These are phyloP conservation scores for Machimus atricapillus DNA, from an alignment of 2,888 invertebrate genomes.

Conservation along the genomic window DNA sequence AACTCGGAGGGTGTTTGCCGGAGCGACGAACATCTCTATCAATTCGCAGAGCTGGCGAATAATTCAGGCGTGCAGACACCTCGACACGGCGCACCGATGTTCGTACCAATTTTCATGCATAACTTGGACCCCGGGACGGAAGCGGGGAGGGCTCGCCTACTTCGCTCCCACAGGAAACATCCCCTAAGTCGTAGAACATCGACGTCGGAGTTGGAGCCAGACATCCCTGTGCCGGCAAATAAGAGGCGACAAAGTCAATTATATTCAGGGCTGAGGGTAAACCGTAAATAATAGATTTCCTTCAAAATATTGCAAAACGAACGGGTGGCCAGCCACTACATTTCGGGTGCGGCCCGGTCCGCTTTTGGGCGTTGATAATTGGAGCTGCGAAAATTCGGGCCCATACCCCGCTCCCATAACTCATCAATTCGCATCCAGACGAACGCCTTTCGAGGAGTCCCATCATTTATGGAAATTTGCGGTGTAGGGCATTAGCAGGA, in stretches of 20 bases:
- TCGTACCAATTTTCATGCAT: conserved; percentile 19
- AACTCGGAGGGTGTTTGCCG: not conserved
- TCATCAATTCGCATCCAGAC: not conserved
- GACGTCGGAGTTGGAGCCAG: not conserved
- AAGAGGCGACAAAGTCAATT: conserved; percentile 34
- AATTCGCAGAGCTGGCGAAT: conserved; percentile 17
- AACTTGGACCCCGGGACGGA: not conserved
- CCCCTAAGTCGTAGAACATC: not conserved
- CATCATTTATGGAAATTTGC: conserved; percentile 24
- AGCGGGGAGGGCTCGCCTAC: not conserved
- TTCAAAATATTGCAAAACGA: conserved; percentile 20
- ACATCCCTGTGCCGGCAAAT: not conserved
- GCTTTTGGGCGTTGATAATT: conserved; percentile 32
- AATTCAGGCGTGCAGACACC: not conserved
- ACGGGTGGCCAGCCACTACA: not conserved
- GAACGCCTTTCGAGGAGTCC: not conserved
- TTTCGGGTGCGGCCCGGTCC: not conserved
- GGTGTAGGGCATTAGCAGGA: not conserved
- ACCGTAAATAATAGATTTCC: conserved; percentile 36
- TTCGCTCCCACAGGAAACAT: not conserved
- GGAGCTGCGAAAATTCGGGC: conserved; percentile 40
- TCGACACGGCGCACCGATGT: not conserved
- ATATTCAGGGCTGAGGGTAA: conserved; percentile 24
- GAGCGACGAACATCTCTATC: conserved; percentile 29
- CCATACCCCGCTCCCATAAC: not conserved